These are phyloP conservation scores for Candidula unifasciata DNA, from an alignment of 2,888 invertebrate species.

Conservation along the genomic window DNA sequence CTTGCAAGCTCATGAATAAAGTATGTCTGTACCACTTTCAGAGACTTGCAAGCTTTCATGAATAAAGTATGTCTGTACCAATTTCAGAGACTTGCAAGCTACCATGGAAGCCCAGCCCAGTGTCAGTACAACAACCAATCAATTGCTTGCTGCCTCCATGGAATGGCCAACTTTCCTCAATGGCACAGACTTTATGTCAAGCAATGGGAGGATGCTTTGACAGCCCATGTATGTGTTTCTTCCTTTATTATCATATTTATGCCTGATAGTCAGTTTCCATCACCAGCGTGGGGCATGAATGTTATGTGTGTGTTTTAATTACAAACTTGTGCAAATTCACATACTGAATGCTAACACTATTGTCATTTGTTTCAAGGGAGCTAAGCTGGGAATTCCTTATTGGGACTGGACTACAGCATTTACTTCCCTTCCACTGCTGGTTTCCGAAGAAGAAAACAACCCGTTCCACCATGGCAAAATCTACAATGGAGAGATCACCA, in stretches of 20 bases:
- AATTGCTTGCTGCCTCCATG: constrained; percentile 56
- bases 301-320: too few relatives aligned
- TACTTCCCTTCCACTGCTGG: constrained; percentile 48
- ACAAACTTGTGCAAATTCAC: too few relatives aligned
- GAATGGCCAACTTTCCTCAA: constrained; percentile 58
- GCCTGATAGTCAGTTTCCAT: too few relatives aligned
- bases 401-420: constrained; percentile 57
- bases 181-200: constrained; percentile 57
- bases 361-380: constrained; percentile 11
- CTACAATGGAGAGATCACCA: constrained; percentile 49
- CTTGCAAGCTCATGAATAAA: too few relatives aligned
- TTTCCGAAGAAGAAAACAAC: constrained; percentile 54
- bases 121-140: constrained; percentile 47
- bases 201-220: constrained; percentile 43
- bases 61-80: too few relatives aligned
- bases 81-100: constrained; percentile 43
- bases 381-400: constrained; percentile 53
- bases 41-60: too few relatives aligned
- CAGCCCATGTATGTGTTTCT: constrained; percentile 7
- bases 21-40: too few relatives aligned
- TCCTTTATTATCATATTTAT: background rate
- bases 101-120: constrained; percentile 55
- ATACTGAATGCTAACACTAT: too few relatives aligned
- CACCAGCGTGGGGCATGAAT: too few relatives aligned
- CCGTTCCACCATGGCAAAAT: constrained; percentile 53